Percentiles rank a stretch among this genome's conserved stretches.
Evolutionary conservation across 2,888 invertebrate species (phyloP).

Genomic region (Elmis aenea): DNA sequence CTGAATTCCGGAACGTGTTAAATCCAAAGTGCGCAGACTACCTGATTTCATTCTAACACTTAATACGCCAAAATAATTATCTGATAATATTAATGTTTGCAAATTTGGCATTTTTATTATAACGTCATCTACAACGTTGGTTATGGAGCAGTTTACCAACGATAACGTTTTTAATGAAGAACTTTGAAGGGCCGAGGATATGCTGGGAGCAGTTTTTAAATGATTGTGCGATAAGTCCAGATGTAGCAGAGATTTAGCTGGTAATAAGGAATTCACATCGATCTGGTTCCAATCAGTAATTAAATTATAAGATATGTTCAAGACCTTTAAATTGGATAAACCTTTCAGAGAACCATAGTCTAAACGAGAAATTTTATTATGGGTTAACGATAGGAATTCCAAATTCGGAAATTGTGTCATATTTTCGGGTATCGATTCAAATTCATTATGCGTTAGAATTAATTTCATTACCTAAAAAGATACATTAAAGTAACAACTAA

Average conservation of each 20-base stretch:
- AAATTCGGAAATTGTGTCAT: constrained; percentile 51
- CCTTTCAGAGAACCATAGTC: constrained; percentile 45
- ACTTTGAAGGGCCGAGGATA: constrained; percentile 51
- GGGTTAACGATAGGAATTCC: constrained; percentile 51
- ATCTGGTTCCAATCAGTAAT: constrained; percentile 57
- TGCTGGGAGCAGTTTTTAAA: constrained; percentile 40
- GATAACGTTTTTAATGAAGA: constrained; percentile 55
- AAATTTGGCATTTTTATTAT: constrained; percentile 52
- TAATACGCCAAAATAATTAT: constrained; percentile 38
- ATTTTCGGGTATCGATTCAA: constrained; percentile 52
- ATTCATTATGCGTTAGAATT: constrained; percentile 60
- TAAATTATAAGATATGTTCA: constrained; percentile 61
- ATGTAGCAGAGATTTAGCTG: constrained; percentile 50
- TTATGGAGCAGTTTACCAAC: constrained; percentile 59
- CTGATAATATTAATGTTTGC: constrained; percentile 49
- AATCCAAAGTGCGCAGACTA: constrained; percentile 47
- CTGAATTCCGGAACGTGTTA: constrained; percentile 55
- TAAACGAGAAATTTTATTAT: constrained; percentile 36
- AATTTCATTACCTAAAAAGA: constrained; percentile 58
- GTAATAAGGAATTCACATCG: constrained; percentile 50
- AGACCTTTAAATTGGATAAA: constrained; percentile 52
- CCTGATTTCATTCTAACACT: constrained; percentile 28
- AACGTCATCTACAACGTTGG: constrained; percentile 49
- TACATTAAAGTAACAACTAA: constrained; percentile 9
- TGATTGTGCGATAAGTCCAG: constrained; percentile 64